These are phyloP conservation scores for Globodera rostochiensis DNA, from an alignment of 1,140 invertebrate species.

Conservation along the genomic window DNA sequence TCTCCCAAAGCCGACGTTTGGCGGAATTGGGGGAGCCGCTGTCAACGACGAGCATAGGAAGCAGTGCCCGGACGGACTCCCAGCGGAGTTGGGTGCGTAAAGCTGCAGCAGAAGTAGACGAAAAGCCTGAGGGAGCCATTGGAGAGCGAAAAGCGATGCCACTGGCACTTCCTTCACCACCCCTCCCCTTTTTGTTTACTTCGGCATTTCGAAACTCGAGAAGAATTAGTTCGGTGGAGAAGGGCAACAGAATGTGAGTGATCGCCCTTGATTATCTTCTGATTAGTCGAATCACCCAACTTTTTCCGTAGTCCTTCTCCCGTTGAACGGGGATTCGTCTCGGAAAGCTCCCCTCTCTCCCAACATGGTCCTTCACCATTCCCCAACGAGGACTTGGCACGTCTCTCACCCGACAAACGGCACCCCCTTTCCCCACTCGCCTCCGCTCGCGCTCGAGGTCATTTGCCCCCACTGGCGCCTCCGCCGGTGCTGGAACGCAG, in stretches of 20 bases:
- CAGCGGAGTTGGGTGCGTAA: constrained; percentile 24
- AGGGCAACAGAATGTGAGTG: not conserved
- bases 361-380: not conserved
- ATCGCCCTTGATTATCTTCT: not conserved
- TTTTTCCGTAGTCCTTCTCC: not conserved
- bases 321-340: constrained; percentile 10
- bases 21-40: constrained; percentile 2
- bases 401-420: constrained; percentile 13
- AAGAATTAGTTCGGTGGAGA: not conserved
- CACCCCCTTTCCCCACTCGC: not conserved
- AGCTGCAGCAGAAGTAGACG: not conserved
- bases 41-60: constrained; percentile 6
- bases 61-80: constrained; percentile 7
- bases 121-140: not conserved
- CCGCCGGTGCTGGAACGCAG: not conserved
- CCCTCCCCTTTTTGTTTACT: not conserved
- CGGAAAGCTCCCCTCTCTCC: constrained; percentile 22
- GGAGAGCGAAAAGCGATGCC: not conserved
- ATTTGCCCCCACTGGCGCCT: constrained; percentile 18
- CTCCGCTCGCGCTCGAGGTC: not conserved
- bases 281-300: not conserved
- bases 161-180: not conserved
- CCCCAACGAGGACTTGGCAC: not conserved
- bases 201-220: not conserved
- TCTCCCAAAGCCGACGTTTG: not conserved